Evolutionary conservation across 92 coral and sea anemone species (phyloP).

Genomic region (Porites evermanni): DNA sequence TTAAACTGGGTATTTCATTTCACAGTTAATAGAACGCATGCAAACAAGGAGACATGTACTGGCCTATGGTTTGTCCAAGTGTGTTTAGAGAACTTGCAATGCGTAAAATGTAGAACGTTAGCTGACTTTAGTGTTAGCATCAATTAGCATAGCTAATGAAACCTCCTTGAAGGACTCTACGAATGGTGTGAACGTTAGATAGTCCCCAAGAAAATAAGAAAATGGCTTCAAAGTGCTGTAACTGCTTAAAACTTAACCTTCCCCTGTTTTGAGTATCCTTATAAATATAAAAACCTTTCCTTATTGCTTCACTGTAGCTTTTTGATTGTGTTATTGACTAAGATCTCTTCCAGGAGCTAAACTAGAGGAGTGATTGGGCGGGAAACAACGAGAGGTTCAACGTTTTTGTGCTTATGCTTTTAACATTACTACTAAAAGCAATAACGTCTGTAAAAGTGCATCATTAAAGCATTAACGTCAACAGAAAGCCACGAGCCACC

Average conservation of each 20-base stretch:
- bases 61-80: not conserved
- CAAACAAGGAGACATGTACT: not conserved
- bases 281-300: too few species aligned
- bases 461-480: not conserved
- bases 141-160: not conserved
- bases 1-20: not conserved
- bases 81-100: not conserved
- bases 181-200: too few species aligned
- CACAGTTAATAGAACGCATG: not conserved
- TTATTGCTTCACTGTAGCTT: too few species aligned
- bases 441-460: not conserved
- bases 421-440: not conserved
- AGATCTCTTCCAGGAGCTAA: not conserved
- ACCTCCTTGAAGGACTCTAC: not conserved
- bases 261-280: too few species aligned
- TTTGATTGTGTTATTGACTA: too few species aligned
- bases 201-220: too few species aligned
- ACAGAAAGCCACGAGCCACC: too few species aligned
- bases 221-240: too few species aligned
- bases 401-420: not conserved
- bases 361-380: not conserved
- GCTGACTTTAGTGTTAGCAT: not conserved
- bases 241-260: too few species aligned
- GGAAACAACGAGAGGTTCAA: not conserved
- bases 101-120: slow-evolving; percentile 3